phyloP scores from a whole-genome alignment of 2,888 invertebrate genomes.

The Tortricodes alternella region DNA sequence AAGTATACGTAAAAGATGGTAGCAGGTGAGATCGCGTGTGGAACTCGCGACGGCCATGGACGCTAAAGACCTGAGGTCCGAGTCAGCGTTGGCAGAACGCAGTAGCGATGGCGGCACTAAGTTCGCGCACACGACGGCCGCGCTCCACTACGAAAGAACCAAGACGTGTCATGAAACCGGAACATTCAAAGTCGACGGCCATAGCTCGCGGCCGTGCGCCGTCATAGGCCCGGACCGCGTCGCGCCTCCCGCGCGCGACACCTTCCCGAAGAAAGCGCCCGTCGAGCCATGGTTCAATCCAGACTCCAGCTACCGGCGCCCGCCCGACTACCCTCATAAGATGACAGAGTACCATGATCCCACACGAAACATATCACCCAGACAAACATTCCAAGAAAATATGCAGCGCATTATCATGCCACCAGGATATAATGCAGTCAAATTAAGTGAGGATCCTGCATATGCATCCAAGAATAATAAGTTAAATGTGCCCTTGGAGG shows the following conservation, averaged over 20 bases:
- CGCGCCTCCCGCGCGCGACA: conserved; percentile 58
- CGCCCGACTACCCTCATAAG: conserved; percentile 68
- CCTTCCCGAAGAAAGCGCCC: conserved; percentile 59
- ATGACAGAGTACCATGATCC: conserved; percentile 59
- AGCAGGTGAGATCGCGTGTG: conserved; percentile 52
- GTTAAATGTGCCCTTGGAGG: conserved; percentile 58
- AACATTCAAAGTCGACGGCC: conserved; percentile 68
- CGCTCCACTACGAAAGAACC: conserved; percentile 59
- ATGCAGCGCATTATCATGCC: conserved; percentile 78
- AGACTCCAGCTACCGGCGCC: conserved; percentile 59
- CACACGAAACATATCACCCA: conserved; percentile 76
- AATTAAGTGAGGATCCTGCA: conserved; percentile 60
- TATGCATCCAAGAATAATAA: conserved; percentile 60
- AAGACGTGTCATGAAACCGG: conserved; percentile 69
- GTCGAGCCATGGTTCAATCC: conserved; percentile 61
- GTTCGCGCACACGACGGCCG: conserved; percentile 57
- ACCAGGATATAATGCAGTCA: conserved; percentile 61
- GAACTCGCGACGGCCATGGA: conserved; percentile 65
- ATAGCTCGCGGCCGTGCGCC: conserved; percentile 72
- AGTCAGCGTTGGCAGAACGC: conserved; percentile 62
- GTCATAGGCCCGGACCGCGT: conserved; percentile 78
- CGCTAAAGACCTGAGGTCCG: conserved; percentile 72
- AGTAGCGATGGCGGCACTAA: conserved; percentile 67
- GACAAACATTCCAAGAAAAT: conserved; percentile 81
- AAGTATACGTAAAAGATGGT: conserved; percentile 57